Percentiles rank a stretch among this genome's conserved stretches.
Evolutionary conservation across 53 echinoderm and acorn worm species (phyloP).

Genomic region (Stichopus horrens): DNA sequence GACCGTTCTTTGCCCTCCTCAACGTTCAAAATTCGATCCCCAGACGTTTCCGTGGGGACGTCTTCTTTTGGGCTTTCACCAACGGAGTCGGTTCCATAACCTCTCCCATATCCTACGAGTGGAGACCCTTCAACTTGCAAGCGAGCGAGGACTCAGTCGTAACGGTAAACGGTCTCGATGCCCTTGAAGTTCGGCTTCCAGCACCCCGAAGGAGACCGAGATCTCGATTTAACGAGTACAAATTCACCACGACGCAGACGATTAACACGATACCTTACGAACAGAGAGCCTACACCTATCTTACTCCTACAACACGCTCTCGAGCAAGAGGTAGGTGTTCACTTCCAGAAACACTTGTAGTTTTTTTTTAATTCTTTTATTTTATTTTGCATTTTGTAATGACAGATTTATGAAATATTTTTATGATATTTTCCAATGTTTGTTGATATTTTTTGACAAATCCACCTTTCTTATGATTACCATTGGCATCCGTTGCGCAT

Average conservation of each 20-base stretch:
- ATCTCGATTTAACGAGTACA: conserved; percentile 21
- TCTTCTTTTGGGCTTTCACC: neutral
- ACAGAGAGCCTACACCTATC: neutral
- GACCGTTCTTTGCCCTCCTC: neutral
- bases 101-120: neutral
- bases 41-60: neutral
- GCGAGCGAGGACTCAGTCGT: too few species aligned
- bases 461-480: too few species aligned
- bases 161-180: neutral
- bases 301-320: neutral
- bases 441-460: too few species aligned
- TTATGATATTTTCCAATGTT: too few species aligned
- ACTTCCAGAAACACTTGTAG: too few species aligned
- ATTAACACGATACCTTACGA: neutral
- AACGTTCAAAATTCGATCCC: neutral
- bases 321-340: too few species aligned
- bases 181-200: neutral
- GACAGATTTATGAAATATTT: too few species aligned
- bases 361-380: too few species aligned
- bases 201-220: neutral
- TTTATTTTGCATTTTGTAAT: too few species aligned
- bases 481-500: too few species aligned
- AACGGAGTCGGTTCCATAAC: neutral
- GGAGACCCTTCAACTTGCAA: neutral
- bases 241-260: neutral